Percentiles rank a stretch among this genome's conserved stretches.
phyloP scores from a whole-genome alignment of 1,140 invertebrate species.

The Maniola jurtina region DNA sequence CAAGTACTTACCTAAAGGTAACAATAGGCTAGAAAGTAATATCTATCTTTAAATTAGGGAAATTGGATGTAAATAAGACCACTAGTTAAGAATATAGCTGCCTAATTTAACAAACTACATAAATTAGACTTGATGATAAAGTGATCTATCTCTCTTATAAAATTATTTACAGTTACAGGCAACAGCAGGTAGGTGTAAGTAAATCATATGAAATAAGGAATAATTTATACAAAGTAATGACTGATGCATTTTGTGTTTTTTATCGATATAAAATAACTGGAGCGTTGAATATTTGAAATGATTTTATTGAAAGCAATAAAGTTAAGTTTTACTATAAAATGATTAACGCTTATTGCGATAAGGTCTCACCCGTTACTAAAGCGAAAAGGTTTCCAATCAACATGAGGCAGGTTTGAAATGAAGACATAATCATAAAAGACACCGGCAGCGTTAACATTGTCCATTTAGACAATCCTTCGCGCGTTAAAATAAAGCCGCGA shows the following conservation, averaged over 20 bases:
- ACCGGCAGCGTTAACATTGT: slow-evolving; percentile 51
- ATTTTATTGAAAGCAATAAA: slow-evolving; percentile 29
- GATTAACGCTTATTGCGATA: slow-evolving; percentile 21
- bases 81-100: too few species aligned
- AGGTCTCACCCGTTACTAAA: slow-evolving; percentile 36
- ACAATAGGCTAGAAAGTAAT: too few species aligned
- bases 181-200: neutral
- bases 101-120: too few species aligned
- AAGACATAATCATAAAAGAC: slow-evolving; percentile 64
- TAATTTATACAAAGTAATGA: neutral
- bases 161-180: too few species aligned
- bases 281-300: slow-evolving; percentile 14
- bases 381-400: slow-evolving; percentile 58
- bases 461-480: slow-evolving; percentile 69
- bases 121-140: too few species aligned
- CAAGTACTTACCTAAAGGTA: too few species aligned
- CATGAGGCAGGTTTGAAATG: slow-evolving; percentile 52
- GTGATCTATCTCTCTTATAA: too few species aligned
- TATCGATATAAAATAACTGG: slow-evolving; percentile 19
- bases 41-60: too few species aligned
- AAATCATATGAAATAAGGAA: too few species aligned
- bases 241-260: neutral
- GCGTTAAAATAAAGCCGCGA: slow-evolving; percentile 70
- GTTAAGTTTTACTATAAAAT: slow-evolving; percentile 11
- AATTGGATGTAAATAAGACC: too few species aligned